Conservation (phyloP, 1,140 invertebrate genomes). For the Drosophila kikkawai region DNA sequence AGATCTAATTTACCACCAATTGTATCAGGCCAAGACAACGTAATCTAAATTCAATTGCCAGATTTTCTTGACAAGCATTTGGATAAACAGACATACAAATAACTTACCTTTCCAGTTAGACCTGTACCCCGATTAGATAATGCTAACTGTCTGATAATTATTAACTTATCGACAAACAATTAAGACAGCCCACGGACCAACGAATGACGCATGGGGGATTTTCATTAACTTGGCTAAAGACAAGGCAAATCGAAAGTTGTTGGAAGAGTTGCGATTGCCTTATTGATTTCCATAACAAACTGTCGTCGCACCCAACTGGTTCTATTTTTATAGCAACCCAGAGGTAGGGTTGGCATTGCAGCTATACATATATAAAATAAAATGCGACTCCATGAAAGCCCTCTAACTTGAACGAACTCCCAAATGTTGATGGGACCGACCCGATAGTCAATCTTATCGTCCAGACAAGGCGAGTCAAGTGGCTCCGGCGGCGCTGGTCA, state of each 20-base stretch:
- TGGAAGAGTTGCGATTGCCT: slow-evolving; percentile 11
- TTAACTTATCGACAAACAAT: slow-evolving; percentile 30
- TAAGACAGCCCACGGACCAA: slow-evolving; percentile 10
- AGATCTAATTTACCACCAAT: background rate
- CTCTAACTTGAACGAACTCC: background rate
- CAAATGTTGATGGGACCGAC: slow-evolving; percentile 6
- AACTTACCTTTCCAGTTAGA: slow-evolving; percentile 16
- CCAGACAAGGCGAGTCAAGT: slow-evolving; percentile 21
- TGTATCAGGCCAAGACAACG: background rate
- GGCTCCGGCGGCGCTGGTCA: slow-evolving; percentile 22
- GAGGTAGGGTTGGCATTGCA: background rate
- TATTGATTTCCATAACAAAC: slow-evolving; percentile 39
- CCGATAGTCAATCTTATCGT: slow-evolving; percentile 42
- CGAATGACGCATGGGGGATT: slow-evolving; percentile 32
- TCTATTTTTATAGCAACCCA: slow-evolving; percentile 25
- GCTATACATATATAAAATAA: background rate
- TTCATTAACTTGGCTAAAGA: slow-evolving; percentile 20
- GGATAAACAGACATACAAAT: slow-evolving; percentile 15
- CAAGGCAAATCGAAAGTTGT: slow-evolving; percentile 18
- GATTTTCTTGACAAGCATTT: slow-evolving; percentile 11
- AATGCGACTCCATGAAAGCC: slow-evolving; percentile 3
- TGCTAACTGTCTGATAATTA: slow-evolving; percentile 8
- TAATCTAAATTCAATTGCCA: background rate
- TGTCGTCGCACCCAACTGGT: slow-evolving; percentile 9
- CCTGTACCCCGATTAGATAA: slow-evolving; percentile 11